A percentile compares a stretch with the other conserved stretches of the same genome.
Evolutionary conservation across 2,113 vertebrate species (phyloP).

Genomic region (Megatriorchis doriae): DNA sequence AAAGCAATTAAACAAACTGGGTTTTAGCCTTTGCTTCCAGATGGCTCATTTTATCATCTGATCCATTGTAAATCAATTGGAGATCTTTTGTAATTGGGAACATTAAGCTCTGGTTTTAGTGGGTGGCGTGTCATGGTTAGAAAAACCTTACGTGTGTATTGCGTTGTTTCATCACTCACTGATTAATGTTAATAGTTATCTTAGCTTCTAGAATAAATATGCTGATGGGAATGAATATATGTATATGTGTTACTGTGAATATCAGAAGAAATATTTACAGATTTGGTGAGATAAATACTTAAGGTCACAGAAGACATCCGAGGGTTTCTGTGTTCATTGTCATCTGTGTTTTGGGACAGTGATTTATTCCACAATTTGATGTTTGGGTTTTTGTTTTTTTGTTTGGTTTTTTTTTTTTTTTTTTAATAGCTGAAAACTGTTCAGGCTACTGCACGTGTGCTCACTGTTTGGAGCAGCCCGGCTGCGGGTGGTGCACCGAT

Average conservation of each 20-base stretch:
- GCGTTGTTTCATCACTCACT: neutral
- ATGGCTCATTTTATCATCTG: neutral
- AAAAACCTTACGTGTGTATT: neutral
- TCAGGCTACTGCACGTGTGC: constrained; percentile 92
- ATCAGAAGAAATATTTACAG: neutral
- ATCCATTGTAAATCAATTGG: accelerated
- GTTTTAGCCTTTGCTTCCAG: neutral
- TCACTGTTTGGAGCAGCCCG: constrained; percentile 93
- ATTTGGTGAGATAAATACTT: neutral
- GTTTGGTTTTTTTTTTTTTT: neutral
- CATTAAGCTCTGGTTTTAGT: neutral
- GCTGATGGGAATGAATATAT: neutral
- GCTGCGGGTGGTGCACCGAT: constrained; percentile 96
- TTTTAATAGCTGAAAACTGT: constrained; percentile 88
- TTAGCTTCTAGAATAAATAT: neutral
- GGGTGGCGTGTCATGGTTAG: neutral
- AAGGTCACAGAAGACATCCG: neutral
- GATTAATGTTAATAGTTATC: neutral
- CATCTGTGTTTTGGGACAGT: neutral
- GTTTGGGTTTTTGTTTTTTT: neutral
- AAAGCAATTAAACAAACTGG: neutral
- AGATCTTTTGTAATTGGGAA: neutral
- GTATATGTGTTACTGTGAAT: neutral
- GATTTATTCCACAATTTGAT: neutral
- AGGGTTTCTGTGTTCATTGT: accelerated